A percentile compares a stretch with the other conserved stretches of the same genome.
Evolutionary conservation across 2,888 invertebrate genomes (phyloP).

Genomic region (Villa cingulata): DNA sequence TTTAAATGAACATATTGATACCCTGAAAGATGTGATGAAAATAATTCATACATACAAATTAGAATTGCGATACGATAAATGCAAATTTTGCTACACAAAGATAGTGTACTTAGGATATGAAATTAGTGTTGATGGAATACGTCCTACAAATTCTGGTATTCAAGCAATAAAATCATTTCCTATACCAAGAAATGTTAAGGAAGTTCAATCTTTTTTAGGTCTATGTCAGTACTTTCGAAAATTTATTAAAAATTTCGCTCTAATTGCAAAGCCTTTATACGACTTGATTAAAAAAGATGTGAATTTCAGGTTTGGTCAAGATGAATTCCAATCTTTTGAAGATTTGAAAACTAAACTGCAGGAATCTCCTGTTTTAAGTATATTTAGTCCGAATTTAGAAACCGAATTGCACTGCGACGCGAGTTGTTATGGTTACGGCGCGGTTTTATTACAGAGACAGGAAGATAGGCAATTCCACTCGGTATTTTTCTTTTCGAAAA

Average conservation of each 20-base stretch:
- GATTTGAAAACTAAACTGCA: background rate
- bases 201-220: conserved; percentile 22
- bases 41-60: conserved; percentile 17
- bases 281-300: background rate
- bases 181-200: conserved; percentile 16
- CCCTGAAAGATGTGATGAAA: conserved; percentile 17
- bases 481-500: conserved; percentile 20
- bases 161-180: conserved; percentile 15
- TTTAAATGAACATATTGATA: conserved; percentile 14
- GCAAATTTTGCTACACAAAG: conserved; percentile 17
- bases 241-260: background rate
- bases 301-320: background rate
- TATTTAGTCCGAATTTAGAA: conserved; percentile 17
- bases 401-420: conserved; percentile 22
- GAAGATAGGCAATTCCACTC: conserved; percentile 18
- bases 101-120: conserved; percentile 24
- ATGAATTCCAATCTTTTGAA: background rate
- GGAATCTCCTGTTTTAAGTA: conserved; percentile 16
- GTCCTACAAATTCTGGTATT: conserved; percentile 19
- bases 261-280: background rate
- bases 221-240: background rate
- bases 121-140: conserved; percentile 18
- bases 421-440: conserved; percentile 17
- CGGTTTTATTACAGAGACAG: conserved; percentile 17
- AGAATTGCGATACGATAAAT: conserved; percentile 22